Base-by-base conservation (phyloP, 2,113 vertebrate species). In the Acinonyx jubatus region DNA sequence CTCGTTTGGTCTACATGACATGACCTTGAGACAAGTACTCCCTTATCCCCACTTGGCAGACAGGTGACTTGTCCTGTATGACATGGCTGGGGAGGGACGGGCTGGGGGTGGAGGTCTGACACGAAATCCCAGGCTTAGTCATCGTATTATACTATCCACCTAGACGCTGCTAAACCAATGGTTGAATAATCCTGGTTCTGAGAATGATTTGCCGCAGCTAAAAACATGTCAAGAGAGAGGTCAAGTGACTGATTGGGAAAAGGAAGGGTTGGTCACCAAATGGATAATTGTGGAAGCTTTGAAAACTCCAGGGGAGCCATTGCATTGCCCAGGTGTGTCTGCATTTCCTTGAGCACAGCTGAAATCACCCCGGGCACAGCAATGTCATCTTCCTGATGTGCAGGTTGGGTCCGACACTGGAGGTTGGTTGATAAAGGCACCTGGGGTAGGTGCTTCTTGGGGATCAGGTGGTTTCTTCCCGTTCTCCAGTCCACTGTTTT, bases 391-490 rank as follows among this genome's bases (percentile, higher is more conserved):
- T 85, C 23, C 31, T 15, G 5, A 68, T 5, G 15, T 1, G 29
- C 0, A 0, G 27, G 6, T 6, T 71, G 19, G 25, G 23, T 41
- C 57, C 3, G 1, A 7, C n/a, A 1, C 18, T 21, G 0, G 21
- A 50, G 7, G 10, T 19, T 3, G 36, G 5, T 21, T 76, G 66
- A 11, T 27, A 45, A 61, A 52, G 61, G 50, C 29, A 5, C 29
- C 71, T 31, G 0, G 0, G 3, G 13, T 5, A 25, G 85, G 21
- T 7, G 57, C 38, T 29, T 33, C 12, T 7, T 31, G 27, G 41
- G n/a, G 55, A 45, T 6, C 29, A 16, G 29, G 33, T 16, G 55
- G 45, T 14, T 57, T 27, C 92, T 45, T 41, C 18, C 78, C 1
- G 45, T 19, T 36, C 38, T 63, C 38, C 23, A 16, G 45, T 23